These are phyloP conservation scores for Pygoscelis antarcticus DNA, from an alignment of 2,113 vertebrate species.

Conservation along the genomic window DNA sequence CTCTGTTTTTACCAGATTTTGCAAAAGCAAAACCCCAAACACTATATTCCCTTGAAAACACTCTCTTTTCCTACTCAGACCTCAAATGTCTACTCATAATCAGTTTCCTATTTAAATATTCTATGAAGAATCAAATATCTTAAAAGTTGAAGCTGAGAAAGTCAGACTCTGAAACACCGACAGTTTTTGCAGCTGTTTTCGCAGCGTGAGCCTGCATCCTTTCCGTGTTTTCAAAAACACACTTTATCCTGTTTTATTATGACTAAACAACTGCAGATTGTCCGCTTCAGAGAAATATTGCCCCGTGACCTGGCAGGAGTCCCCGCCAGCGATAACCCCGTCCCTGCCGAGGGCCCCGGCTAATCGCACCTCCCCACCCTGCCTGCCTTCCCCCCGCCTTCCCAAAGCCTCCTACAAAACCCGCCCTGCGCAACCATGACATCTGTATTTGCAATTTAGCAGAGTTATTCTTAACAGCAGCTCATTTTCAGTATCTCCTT, in stretches of 20 bases:
- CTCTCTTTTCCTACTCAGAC: background rate
- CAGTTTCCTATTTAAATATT: background rate
- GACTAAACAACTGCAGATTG: slow-evolving; percentile 15
- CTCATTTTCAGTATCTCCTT: background rate
- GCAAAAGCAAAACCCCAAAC: background rate
- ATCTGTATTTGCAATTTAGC: background rate
- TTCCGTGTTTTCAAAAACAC: background rate
- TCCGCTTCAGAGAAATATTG: background rate
- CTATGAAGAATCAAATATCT: background rate
- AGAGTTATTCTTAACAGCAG: background rate
- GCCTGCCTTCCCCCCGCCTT: background rate
- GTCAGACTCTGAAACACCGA: fast-evolving
- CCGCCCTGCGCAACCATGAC: background rate
- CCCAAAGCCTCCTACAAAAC: background rate
- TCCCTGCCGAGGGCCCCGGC: background rate
- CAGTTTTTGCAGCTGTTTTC: background rate
- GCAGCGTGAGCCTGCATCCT: background rate
- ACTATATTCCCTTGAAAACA: background rate
- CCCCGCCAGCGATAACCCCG: background rate
- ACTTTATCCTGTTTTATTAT: slow-evolving; percentile 1
- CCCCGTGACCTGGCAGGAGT: slow-evolving; percentile 31
- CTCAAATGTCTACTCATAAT: background rate
- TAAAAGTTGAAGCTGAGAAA: background rate
- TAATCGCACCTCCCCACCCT: slow-evolving; percentile 18
- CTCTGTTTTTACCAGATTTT: background rate